Base-by-base conservation (phyloP, 2,888 invertebrate species). In the Dendrolimus houi region DNA sequence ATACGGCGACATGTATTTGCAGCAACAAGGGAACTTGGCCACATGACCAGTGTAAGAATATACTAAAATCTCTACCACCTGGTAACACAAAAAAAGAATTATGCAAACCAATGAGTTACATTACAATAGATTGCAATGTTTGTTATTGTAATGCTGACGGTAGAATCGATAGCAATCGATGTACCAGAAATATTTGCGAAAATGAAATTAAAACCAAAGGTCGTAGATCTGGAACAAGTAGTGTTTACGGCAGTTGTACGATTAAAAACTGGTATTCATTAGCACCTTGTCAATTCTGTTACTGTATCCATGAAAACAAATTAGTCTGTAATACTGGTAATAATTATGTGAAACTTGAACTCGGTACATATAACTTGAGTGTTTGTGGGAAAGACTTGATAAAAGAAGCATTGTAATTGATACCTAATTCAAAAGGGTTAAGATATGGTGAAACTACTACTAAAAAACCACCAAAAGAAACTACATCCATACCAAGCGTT, bases 221-320 rank as follows among this genome's bases (percentile, higher is more conserved):
- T 12, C 62, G 65, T 8, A 69, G 71, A 58, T 60, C 60, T 9
- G 53, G 56, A 12, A 54, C 54, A 1, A 66, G 59, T 29, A 66
- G 63, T 41, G 62, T 79, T 12, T 70, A 72, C 47, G 78, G 75
- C 0, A 76, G 65, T 8, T 87, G 87, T 58, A 63, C 73, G 59
- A 58, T 70, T 0, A 72, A 72, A 1, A 77, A 66, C 55, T 87
- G 87, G 85, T 87, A 87, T 56, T 80, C 85, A 0, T 56, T 83
- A 54, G 77, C 75, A 0, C 77, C 81, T 1, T 87, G 87, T 40
- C 85, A 85, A 60, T 76, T 84, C 42, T 87, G 87, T 59, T 84
- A 69, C 60, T 87, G 87, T 53, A 58, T 77, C 1, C 71, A 74
- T 9, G 65, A 72, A 65, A 79, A 80, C 57, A 83, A 78, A 68